phyloP scores from a whole-genome alignment of 2,888 invertebrate genomes.

The Dryobota labecula region DNA sequence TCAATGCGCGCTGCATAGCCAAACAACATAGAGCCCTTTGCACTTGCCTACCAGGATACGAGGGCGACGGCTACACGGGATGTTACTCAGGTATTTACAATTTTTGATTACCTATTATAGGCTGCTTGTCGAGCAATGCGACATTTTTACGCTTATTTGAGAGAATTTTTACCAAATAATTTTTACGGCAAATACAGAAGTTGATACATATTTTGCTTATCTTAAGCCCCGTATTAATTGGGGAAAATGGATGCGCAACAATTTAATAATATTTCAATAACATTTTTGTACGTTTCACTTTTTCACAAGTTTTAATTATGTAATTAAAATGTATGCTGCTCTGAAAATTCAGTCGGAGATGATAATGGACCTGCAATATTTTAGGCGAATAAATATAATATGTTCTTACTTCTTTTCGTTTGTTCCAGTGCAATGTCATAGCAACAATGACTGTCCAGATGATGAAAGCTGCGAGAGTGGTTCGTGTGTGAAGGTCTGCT shows the following conservation, averaged over 20 bases:
- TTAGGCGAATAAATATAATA: neutral
- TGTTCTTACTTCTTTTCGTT: constrained; percentile 15
- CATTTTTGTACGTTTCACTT: neutral
- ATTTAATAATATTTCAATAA: neutral
- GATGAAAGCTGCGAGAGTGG: constrained; percentile 95
- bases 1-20: constrained; percentile 94
- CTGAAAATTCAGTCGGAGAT: neutral
- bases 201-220: neutral
- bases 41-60: constrained; percentile 95
- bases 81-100: constrained; percentile 92
- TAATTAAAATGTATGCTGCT: neutral
- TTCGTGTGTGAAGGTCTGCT: constrained; percentile 95
- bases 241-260: neutral
- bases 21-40: constrained; percentile 95
- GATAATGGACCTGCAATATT: neutral
- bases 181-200: too few relatives aligned
- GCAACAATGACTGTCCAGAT: constrained; percentile 95
- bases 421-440: constrained; percentile 94
- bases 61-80: constrained; percentile 95
- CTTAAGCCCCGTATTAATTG: neutral
- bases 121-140: neutral
- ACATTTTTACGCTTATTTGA: neutral
- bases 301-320: neutral
- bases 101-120: neutral
- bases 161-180: too few relatives aligned